Evolutionary conservation across 2,888 invertebrate species (phyloP).

Genomic region (Lepidocyrtinus sp.): DNA sequence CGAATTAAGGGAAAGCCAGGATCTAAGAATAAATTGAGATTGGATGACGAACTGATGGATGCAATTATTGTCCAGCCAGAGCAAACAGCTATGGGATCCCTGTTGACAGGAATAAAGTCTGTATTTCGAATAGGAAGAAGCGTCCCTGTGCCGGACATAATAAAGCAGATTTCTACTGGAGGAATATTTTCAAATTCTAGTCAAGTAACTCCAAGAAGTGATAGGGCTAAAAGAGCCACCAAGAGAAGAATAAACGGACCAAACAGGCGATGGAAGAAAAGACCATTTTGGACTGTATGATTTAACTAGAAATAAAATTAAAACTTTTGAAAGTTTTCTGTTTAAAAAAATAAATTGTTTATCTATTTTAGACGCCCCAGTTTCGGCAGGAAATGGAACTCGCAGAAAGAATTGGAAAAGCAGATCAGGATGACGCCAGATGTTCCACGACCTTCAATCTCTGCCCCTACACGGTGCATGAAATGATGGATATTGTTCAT

Average conservation of each 20-base stretch:
- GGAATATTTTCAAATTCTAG: constrained; percentile 25
- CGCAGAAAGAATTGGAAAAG: constrained; percentile 51
- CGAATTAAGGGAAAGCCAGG: constrained; percentile 35
- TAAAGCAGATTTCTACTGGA: neutral
- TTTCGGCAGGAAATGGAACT: constrained; percentile 57
- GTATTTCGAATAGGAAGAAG: constrained; percentile 52
- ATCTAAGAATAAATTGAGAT: constrained; percentile 23
- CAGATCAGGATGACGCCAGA: constrained; percentile 38
- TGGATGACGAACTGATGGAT: constrained; percentile 44
- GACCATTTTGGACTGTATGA: constrained; percentile 41
- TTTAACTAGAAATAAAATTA: neutral
- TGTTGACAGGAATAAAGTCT: constrained; percentile 51
- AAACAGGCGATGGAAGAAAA: constrained; percentile 22
- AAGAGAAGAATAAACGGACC: neutral
- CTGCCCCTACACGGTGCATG: constrained; percentile 53
- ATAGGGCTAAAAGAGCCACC: neutral
- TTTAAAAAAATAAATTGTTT: neutral
- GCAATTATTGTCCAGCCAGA: constrained; percentile 44
- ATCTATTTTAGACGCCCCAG: constrained; percentile 37
- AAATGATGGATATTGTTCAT: constrained; percentile 58
- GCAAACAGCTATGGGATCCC: constrained; percentile 29
- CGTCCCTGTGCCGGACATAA: neutral
- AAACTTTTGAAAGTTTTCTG: neutral
- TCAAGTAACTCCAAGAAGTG: constrained; percentile 32
- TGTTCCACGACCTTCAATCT: constrained; percentile 53